Evolutionary conservation across 2,113 vertebrate species (phyloP).

Genomic region (Ciconia maguari): DNA sequence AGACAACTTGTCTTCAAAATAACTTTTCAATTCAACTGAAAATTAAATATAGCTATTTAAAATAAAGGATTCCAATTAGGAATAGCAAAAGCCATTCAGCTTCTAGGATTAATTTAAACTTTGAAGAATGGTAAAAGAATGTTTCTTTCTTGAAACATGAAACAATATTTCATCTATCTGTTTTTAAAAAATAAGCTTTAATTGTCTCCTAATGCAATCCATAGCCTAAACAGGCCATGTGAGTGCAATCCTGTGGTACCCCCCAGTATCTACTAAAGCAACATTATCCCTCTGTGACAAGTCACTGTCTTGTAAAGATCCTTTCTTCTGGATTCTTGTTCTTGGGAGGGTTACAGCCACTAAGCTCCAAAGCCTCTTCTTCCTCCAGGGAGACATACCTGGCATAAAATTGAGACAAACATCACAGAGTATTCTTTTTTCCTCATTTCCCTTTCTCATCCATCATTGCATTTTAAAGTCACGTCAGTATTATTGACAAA

Average conservation of each 20-base stretch:
- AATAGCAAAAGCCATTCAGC: not conserved
- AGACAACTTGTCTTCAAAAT: not conserved
- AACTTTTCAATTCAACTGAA: not conserved
- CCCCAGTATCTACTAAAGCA: not conserved
- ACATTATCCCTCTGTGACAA: not conserved
- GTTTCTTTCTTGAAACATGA: not conserved
- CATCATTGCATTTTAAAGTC: not conserved
- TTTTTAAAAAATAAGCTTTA: not conserved
- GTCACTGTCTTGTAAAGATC: not conserved
- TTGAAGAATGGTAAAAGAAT: not conserved
- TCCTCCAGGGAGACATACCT: not conserved
- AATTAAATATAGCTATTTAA: not conserved
- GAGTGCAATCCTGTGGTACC: not conserved
- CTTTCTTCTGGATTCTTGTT: not conserved
- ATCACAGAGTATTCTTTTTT: not conserved
- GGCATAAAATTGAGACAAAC: not conserved
- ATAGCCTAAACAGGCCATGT: not conserved
- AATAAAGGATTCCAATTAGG: not conserved
- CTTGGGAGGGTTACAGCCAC: not conserved
- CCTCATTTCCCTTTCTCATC: not conserved
- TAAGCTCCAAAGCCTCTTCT: not conserved
- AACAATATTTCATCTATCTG: not conserved
- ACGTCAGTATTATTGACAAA: not conserved
- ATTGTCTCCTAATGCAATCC: not conserved
- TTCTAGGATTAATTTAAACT: not conserved